Evolutionary conservation across 2,888 invertebrate genomes (phyloP), one percentile per base, ranked within the genome.

Genomic region (Lasioglossum zephyrum): DNA sequence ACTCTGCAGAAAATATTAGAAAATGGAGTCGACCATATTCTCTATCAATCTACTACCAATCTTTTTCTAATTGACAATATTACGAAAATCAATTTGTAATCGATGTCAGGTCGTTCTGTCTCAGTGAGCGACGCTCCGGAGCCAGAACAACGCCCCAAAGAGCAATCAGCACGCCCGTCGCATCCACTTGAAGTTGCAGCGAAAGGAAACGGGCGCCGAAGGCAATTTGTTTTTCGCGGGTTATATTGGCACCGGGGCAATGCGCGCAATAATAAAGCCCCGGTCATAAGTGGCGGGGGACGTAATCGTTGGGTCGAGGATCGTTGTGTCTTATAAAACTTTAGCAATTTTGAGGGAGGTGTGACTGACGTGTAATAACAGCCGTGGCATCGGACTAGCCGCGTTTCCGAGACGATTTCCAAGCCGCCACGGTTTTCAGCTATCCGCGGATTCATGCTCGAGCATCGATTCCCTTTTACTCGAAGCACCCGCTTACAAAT

Each of bases 281-380:
- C 16, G 77, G 82, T 73, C 86, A 87, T 89, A 90, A 88, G 88
- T 87, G 84, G 88, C 79, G 53, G 57, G 87, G 83, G 86, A 81
- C 77, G 89, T 87, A 88, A 90, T 89, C 85, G 53, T 53, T 53
- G 22, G 87, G 77, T 66, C 81, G 88, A 82, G 88, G 88, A 90
- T 88, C 89, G 88, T 90, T 91, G 89, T 91, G 91, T 92, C 90
- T 91, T 91, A 87, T 85, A 88, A 90, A 92, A 92, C 89, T 92
- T 92, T 92, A 73, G 90, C 92, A 92, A 92, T 92, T 92, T 91
- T 89, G 89, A 89, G 88, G 81, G 87, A 90, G 89, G 88, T 92
- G 89, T 92, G 92, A 93, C 90, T 92, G 92, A 92, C 91, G 91
- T 92, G 92, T 91, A 93, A 93, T 93, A 92, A 93, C 89, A 89